phyloP scores from a whole-genome alignment of 2,888 invertebrate genomes.

The Diarsia dahlii region DNA sequence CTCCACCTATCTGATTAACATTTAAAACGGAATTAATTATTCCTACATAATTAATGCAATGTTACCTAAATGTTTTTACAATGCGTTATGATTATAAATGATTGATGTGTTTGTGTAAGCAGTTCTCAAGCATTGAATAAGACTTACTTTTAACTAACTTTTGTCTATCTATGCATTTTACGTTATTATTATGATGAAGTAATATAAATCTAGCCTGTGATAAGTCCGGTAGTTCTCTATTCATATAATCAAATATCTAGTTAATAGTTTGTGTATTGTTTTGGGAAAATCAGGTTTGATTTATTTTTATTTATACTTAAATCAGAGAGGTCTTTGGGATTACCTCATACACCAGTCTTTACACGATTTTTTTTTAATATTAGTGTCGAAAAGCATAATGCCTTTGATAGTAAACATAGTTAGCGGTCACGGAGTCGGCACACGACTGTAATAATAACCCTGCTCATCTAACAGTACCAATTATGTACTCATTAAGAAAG shows the following conservation, averaged over 20 bases:
- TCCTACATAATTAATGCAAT: not conserved
- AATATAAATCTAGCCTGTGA: not conserved
- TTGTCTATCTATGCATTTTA: conserved; percentile 9
- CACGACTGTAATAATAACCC: conserved; percentile 37
- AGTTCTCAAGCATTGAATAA: conserved; percentile 25
- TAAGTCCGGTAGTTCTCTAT: not conserved
- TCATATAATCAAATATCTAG: not conserved
- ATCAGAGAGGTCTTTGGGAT: not conserved
- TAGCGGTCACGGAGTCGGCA: conserved; percentile 29
- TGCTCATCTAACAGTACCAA: conserved; percentile 70
- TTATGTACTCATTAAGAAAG: conserved; percentile 76
- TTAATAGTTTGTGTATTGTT: not conserved
- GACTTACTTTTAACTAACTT: conserved; percentile 7
- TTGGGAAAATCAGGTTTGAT: not conserved
- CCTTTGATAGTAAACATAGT: conserved; percentile 38
- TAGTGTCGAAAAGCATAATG: not conserved
- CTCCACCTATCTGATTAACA: not conserved
- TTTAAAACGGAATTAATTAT: not conserved
- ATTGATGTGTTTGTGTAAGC: conserved; percentile 14
- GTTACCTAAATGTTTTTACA: conserved; percentile 4
- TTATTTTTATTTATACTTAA: not conserved
- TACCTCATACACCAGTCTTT: not conserved
- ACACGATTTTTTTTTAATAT: not conserved
- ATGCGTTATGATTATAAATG: conserved; percentile 16
- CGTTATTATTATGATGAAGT: conserved; percentile 18